A percentile compares a stretch with the other conserved stretches of the same genome.
phyloP scores from a whole-genome alignment of 2,888 invertebrate genomes.

The Drosophila mettleri region DNA sequence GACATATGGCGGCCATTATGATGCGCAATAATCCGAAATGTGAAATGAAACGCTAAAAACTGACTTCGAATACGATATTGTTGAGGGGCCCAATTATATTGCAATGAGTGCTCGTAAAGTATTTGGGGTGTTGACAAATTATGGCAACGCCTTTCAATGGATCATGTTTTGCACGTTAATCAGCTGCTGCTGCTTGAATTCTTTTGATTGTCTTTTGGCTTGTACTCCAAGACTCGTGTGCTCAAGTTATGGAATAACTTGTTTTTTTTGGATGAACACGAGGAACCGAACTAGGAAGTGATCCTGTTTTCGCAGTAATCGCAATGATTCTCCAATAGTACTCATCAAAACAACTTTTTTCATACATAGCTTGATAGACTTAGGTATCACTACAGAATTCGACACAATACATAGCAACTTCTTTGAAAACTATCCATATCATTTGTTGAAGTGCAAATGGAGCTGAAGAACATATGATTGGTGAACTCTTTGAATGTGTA shows the following conservation, averaged over 20 bases:
- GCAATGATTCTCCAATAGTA: not conserved
- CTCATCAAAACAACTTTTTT: too few species aligned
- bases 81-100: conserved; percentile 71
- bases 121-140: conserved; percentile 83
- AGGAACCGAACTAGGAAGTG: not conserved
- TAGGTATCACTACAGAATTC: too few species aligned
- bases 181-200: conserved; percentile 16
- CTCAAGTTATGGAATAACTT: not conserved
- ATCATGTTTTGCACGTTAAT: conserved; percentile 65
- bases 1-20: conserved; percentile 73
- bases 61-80: conserved; percentile 36
- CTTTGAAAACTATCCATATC: not conserved
- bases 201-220: not conserved
- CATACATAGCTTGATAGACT: too few species aligned
- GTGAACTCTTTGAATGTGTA: conserved; percentile 18
- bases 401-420: too few species aligned
- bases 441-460: not conserved
- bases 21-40: conserved; percentile 71
- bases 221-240: not conserved
- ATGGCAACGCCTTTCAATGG: conserved; percentile 79
- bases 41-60: conserved; percentile 52
- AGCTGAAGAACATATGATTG: conserved; percentile 9
- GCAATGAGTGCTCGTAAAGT: conserved; percentile 80
- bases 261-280: not conserved
- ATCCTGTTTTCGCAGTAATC: not conserved